A percentile compares a stretch with the other conserved stretches of the same genome.
Conservation (phyloP, 1,140 invertebrate species). For the Odontomachus brunneus region DNA sequence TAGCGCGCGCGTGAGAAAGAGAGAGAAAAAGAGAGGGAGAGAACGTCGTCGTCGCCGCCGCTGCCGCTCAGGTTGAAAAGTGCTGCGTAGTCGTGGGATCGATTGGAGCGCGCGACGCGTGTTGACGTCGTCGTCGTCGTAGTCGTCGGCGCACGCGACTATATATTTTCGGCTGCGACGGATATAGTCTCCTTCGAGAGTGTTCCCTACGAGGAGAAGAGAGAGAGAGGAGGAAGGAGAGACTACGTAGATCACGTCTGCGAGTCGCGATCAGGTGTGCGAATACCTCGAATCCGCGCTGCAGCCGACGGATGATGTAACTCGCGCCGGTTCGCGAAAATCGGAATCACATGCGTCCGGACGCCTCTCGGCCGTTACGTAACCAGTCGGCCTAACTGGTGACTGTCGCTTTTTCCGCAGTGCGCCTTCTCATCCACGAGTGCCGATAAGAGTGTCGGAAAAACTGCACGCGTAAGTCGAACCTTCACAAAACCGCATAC, state of each 20-base stretch:
- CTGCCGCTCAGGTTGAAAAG: conserved; percentile 5
- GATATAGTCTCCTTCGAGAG: conserved; percentile 3
- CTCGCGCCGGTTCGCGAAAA: conserved; percentile 37
- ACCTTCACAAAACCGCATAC: neutral
- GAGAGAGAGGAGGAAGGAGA: too few species aligned
- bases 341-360: conserved; percentile 49
- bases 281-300: neutral
- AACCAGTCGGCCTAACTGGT: conserved; percentile 35
- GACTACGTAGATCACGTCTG: too few species aligned
- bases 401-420: conserved; percentile 32
- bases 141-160: conserved; percentile 17
- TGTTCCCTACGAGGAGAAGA: neutral
- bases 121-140: conserved; percentile 43
- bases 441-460: neutral
- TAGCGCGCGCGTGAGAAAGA: too few species aligned
- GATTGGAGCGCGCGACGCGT: conserved; percentile 38
- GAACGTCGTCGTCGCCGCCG: neutral
- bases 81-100: conserved; percentile 58
- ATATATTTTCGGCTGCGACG: conserved; percentile 23
- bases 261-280: neutral
- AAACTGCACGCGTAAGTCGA: neutral
- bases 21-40: too few species aligned
- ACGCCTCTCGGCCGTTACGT: conserved; percentile 42
- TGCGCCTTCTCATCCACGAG: neutral
- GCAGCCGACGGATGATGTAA: conserved; percentile 17